Base-by-base conservation (phyloP, 2,888 invertebrate species). In the Philereme transversata region DNA sequence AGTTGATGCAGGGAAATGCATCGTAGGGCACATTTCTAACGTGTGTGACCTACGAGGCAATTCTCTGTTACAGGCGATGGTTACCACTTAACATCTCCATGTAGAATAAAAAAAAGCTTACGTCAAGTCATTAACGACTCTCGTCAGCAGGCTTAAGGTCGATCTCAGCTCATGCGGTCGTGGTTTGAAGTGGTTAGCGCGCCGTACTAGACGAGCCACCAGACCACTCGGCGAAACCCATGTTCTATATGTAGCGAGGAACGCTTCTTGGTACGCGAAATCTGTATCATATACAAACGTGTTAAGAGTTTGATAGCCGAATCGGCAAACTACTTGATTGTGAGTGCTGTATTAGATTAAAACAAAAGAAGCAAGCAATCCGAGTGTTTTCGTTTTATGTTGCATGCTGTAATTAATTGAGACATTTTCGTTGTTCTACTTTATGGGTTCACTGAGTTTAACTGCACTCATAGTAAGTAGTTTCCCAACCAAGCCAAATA, bases 51-150 rank as follows among this genome's bases (percentile, higher is more conserved):
- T 22, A 22, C 22, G 22, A 22, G 3, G 22, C 22, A 22, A 22
- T 22, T 22, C 22, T 22, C 22, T 22, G 22, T 22, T 22, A 22
- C 3, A 22, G 22, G 22, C 22, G 22, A 22, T 22, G 22, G 22
- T 22, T 22, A 22, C 22, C 22, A 22, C 1, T 22, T 22, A 22
- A 22, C 22, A 1, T 22, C 22, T 22, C 22, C 22, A 22, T 22
- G 22, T 3, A 22, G 22, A 22, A 22, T 22, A 22, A 22, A 22
- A 22, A n/a, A 22, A 22, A 22, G 95, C 96, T 95, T 85, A 98
- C 98, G 99, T 98, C 76, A 99, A 94, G 88, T 99, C 99, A 78
- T 97, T 98, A 59, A 99, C 98, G 63, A 99, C 98, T 75, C 99
- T 93, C 52, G 99, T 98, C 67, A 99, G 94, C 69, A 99, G 93